phyloP scores from a whole-genome alignment of 2,888 invertebrate genomes.

The Cantharis flavilabris region DNA sequence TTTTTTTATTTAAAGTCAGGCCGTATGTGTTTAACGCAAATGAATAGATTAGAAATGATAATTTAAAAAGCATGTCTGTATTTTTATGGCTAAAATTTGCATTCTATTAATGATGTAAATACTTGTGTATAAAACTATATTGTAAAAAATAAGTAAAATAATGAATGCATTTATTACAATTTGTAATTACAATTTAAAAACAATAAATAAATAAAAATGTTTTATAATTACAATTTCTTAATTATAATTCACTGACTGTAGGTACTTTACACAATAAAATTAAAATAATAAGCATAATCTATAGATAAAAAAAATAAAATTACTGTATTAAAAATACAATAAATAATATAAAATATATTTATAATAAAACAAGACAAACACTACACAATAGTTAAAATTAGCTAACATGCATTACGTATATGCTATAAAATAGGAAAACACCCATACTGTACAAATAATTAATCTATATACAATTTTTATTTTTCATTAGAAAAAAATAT shows the following conservation, averaged over 20 bases:
- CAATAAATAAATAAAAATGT: not conserved
- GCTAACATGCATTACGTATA: not conserved
- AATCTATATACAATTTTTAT: not conserved
- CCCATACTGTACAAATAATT: not conserved
- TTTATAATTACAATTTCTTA: not conserved
- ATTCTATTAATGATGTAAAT: too few relatives aligned
- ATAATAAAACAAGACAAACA: not conserved
- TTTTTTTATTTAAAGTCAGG: too few relatives aligned
- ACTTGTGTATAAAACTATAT: too few relatives aligned
- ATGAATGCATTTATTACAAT: not conserved
- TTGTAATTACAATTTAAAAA: not conserved
- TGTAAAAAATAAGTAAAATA: not conserved
- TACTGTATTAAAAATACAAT: not conserved
- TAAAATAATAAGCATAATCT: not conserved
- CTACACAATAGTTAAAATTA: not conserved
- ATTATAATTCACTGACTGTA: not conserved
- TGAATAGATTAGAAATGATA: too few relatives aligned
- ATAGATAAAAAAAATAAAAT: not conserved
- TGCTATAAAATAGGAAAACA: not conserved
- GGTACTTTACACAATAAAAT: not conserved
- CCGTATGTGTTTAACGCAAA: too few relatives aligned
- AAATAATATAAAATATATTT: not conserved
- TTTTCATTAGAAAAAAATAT: not conserved
- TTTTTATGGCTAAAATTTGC: too few relatives aligned
- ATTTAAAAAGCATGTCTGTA: too few relatives aligned